phyloP scores from a whole-genome alignment of 1,140 invertebrate genomes.

The Lepidurus couesii region DNA sequence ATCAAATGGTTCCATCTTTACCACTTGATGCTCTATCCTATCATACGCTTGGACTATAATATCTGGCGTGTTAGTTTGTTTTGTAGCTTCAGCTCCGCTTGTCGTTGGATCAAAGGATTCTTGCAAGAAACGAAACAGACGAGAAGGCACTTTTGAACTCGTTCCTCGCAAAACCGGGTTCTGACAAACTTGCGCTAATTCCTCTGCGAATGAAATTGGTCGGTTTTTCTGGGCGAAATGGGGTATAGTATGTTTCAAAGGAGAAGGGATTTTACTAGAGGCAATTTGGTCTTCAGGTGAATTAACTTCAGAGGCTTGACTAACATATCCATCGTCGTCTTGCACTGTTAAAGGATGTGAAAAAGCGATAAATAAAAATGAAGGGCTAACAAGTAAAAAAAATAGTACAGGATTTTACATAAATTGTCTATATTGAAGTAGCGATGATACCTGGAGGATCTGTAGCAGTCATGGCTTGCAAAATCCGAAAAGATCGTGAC shows the following conservation, averaged over 20 bases:
- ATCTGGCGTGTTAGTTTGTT: neutral
- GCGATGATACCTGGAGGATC: constrained; percentile 40
- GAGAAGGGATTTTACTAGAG: neutral
- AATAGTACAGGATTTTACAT: neutral
- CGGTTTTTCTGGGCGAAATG: neutral
- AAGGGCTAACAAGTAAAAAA: neutral
- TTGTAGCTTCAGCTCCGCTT: neutral
- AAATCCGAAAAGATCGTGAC: constrained; percentile 73
- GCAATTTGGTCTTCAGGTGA: neutral
- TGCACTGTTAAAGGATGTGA: neutral
- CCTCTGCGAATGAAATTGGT: neutral
- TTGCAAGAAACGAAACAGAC: neutral
- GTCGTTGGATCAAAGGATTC: neutral
- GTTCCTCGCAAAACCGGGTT: neutral
- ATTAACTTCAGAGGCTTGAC: constrained; percentile 6
- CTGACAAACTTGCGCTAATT: constrained; percentile 3
- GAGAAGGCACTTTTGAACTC: neutral
- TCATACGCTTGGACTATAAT: neutral
- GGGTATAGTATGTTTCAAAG: neutral
- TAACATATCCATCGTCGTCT: constrained; percentile 8
- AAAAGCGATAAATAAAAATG: neutral
- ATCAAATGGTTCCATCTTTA: neutral
- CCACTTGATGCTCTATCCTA: neutral
- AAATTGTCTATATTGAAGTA: neutral
- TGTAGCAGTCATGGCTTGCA: constrained; percentile 69